A percentile compares a stretch with the other conserved stretches of the same genome.
Conservation (phyloP, 2,888 invertebrate genomes). For the Gortyna flavago region DNA sequence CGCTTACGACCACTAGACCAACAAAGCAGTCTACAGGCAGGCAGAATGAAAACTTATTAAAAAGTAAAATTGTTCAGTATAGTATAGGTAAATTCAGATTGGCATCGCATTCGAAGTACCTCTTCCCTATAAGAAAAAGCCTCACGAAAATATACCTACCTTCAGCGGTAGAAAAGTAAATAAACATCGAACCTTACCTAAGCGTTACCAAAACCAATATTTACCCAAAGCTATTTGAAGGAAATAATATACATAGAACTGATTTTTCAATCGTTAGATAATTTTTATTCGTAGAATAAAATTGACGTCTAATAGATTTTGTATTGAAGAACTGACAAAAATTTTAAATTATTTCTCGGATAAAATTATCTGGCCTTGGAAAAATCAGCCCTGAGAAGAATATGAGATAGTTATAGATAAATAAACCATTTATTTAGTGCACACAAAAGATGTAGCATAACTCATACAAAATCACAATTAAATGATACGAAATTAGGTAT, state of each 20-base stretch:
- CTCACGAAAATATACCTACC: slow-evolving; percentile 6
- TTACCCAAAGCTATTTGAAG: slow-evolving; percentile 6
- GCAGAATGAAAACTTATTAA: background rate
- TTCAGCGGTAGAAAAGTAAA: slow-evolving; percentile 27
- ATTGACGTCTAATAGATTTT: too few species aligned
- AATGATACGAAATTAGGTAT: too few species aligned
- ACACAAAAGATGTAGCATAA: background rate
- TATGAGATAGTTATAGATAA: background rate
- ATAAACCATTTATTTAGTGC: background rate
- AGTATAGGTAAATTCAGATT: background rate
- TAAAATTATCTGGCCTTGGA: too few species aligned
- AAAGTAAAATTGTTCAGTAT: background rate
- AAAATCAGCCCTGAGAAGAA: too few species aligned
- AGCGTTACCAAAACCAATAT: slow-evolving; percentile 37
- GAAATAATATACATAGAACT: slow-evolving; percentile 7
- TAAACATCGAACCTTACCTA: slow-evolving; percentile 14
- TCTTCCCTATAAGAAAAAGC: background rate
- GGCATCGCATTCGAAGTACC: background rate
- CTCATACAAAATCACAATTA: background rate
- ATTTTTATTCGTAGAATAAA: too few species aligned
- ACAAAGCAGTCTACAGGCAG: background rate
- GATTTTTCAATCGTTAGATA: too few species aligned
- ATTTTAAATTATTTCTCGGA: too few species aligned
- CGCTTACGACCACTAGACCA: background rate
- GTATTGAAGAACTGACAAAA: too few species aligned